Evolutionary conservation across 2,888 invertebrate species (phyloP).

Genomic region (Sarcophaga variegata): DNA sequence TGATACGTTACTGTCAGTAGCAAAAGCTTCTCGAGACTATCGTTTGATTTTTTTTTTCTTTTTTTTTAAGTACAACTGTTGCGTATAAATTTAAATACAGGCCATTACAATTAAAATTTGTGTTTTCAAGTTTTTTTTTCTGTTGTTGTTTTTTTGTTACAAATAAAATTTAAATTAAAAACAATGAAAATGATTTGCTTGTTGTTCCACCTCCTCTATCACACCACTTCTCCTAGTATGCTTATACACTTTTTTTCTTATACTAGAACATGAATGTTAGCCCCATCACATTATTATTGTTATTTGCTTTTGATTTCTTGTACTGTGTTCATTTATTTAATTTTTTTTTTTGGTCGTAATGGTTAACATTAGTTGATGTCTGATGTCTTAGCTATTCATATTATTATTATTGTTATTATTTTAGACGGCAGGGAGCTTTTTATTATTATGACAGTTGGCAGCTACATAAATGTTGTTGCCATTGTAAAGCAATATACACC

Average conservation of each 20-base stretch:
- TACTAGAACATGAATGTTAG: too few species aligned
- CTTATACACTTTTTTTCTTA: not conserved
- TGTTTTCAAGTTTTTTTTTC: not conserved
- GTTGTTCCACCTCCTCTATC: conserved; percentile 4
- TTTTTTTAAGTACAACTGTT: conserved; percentile 37
- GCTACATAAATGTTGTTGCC: conserved; percentile 28
- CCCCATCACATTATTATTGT: not conserved
- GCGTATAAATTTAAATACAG: conserved; percentile 49
- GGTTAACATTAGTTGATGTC: not conserved
- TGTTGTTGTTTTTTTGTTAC: not conserved
- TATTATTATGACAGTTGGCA: conserved; percentile 57
- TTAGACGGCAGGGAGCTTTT: conserved; percentile 35
- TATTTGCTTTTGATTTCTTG: conserved; percentile 36
- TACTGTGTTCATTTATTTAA: not conserved
- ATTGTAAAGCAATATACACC: not conserved
- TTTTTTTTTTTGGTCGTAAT: conserved; percentile 10
- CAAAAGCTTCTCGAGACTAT: conserved; percentile 4
- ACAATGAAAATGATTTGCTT: conserved; percentile 35
- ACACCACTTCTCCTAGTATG: not conserved
- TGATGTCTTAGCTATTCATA: not conserved
- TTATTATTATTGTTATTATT: not conserved
- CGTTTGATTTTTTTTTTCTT: conserved; percentile 10
- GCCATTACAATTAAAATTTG: conserved; percentile 36
- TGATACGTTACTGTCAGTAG: conserved; percentile 55
- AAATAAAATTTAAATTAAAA: conserved; percentile 12